phyloP scores from a whole-genome alignment of 1,140 invertebrate species.

The Macrobrachium rosenbergii region DNA sequence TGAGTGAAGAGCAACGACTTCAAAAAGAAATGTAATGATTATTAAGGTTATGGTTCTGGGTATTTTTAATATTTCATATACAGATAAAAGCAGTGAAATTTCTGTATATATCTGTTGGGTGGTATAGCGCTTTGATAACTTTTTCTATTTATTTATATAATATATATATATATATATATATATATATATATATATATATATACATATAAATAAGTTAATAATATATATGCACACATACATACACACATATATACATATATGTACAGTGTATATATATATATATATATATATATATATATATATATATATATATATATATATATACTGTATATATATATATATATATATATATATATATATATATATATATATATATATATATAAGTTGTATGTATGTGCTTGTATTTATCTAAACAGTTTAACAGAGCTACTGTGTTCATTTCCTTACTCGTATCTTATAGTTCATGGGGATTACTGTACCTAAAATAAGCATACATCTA shows the following conservation, averaged over 20 bases:
- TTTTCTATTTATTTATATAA: not conserved
- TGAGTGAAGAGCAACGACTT: too few relatives aligned
- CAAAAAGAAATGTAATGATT: too few relatives aligned
- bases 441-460: not conserved
- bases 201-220: not conserved
- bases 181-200: not conserved
- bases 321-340: slow-evolving; percentile 4
- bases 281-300: not conserved
- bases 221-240: not conserved
- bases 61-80: not conserved
- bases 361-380: slow-evolving; percentile 25
- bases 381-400: slow-evolving; percentile 9
- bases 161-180: not conserved
- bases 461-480: too few relatives aligned
- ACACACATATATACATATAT: not conserved
- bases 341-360: slow-evolving; percentile 33
- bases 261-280: slow-evolving; percentile 26
- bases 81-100: too few relatives aligned
- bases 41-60: too few relatives aligned
- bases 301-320: slow-evolving; percentile 10
- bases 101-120: too few relatives aligned
- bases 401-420: not conserved
- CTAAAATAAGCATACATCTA: too few relatives aligned
- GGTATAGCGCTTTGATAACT: too few relatives aligned
- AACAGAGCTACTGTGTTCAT: too few relatives aligned